Percentiles rank a stretch among this genome's conserved stretches.
Conservation (phyloP, 2,888 invertebrate genomes). For the Tromatobia lineatoria region DNA sequence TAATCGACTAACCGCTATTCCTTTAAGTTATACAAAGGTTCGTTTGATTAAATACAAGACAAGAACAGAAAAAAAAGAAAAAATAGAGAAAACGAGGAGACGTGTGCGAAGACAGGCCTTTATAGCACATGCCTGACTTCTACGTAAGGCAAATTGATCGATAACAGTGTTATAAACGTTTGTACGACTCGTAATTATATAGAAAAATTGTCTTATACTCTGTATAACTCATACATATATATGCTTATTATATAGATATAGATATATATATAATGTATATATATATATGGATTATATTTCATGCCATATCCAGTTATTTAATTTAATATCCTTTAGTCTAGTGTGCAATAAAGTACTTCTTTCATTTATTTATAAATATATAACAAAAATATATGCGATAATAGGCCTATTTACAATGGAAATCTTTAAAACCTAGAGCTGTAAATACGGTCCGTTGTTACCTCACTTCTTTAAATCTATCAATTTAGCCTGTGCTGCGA, state of each 20-base stretch:
- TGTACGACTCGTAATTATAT: slow-evolving; percentile 48
- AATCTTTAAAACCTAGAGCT: slow-evolving; percentile 74
- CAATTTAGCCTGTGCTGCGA: slow-evolving; percentile 56
- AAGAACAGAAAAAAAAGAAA: slow-evolving; percentile 11
- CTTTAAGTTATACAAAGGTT: slow-evolving; percentile 78
- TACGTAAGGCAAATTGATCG: slow-evolving; percentile 59
- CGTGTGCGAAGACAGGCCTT: slow-evolving; percentile 17
- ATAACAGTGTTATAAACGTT: slow-evolving; percentile 50
- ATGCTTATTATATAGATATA: slow-evolving; percentile 57
- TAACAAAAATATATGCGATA: slow-evolving; percentile 83
- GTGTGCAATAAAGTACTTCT: slow-evolving; percentile 77
- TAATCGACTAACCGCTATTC: slow-evolving; percentile 76
- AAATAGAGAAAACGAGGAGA: slow-evolving; percentile 11
- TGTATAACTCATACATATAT: slow-evolving; percentile 66
- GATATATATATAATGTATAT: slow-evolving; percentile 36
- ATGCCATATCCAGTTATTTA: slow-evolving; percentile 48
- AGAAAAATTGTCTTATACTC: slow-evolving; percentile 72
- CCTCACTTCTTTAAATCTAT: slow-evolving; percentile 48
- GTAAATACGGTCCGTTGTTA: slow-evolving; percentile 73
- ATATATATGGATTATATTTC: slow-evolving; percentile 43
- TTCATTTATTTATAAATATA: slow-evolving; percentile 77
- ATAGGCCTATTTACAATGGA: slow-evolving; percentile 82
- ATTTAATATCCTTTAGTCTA: slow-evolving; percentile 56
- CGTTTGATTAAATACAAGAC: slow-evolving; percentile 76
- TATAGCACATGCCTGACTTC: slow-evolving; percentile 27